These are phyloP conservation scores for Lepidurus packardi DNA, from an alignment of 1,140 invertebrate species.

Conservation along the genomic window DNA sequence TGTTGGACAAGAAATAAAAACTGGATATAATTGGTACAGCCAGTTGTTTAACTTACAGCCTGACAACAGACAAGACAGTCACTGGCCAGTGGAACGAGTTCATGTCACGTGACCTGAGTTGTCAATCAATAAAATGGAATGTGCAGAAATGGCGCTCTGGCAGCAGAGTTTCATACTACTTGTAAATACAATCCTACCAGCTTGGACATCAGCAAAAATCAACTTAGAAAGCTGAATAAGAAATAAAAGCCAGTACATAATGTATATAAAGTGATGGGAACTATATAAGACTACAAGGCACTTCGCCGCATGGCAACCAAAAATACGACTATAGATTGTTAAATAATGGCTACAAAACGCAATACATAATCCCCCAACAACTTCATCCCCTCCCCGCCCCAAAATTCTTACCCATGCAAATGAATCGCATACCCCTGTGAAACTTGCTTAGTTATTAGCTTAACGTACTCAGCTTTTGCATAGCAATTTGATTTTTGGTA, in stretches of 20 bases:
- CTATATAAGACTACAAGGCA: too few species aligned
- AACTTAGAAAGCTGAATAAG: neutral
- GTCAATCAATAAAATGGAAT: constrained; percentile 3
- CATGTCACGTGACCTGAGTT: constrained; percentile 13
- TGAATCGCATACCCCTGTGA: neutral
- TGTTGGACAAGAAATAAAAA: neutral
- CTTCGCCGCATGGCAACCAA: too few species aligned
- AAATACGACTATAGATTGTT: too few species aligned
- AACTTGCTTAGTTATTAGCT: constrained; percentile 1
- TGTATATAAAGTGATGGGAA: too few species aligned
- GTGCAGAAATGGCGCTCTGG: neutral
- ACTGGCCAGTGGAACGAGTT: neutral
- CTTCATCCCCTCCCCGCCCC: neutral
- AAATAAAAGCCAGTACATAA: too few species aligned
- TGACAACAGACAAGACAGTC: neutral
- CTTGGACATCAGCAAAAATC: neutral
- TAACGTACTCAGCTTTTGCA: constrained; percentile 1
- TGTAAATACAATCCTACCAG: neutral
- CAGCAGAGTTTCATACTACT: neutral
- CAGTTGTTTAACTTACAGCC: neutral
- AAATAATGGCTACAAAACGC: neutral
- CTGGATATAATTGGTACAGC: neutral
- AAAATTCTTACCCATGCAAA: neutral
- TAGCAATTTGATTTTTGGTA: neutral
- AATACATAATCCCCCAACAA: neutral